phyloP scores from a whole-genome alignment of 23 tunicate genomes.

The Clavelina lepadiformis region DNA sequence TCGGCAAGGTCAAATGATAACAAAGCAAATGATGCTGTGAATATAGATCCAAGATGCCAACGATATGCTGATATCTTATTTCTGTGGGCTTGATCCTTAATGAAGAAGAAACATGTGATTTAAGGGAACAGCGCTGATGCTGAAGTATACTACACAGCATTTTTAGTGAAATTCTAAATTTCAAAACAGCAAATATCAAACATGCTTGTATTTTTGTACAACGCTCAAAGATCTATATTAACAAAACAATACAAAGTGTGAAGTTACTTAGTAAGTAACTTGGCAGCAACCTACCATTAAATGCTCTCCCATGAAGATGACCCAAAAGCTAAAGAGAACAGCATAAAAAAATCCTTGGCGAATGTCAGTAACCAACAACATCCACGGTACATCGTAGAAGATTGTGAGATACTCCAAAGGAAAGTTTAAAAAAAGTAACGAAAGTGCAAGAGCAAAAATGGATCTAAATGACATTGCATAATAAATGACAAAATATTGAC shows the following conservation, averaged over 20 bases:
- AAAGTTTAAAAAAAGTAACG: constrained; percentile 57
- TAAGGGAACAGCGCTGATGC: no score
- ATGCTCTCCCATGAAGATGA: constrained; percentile 89
- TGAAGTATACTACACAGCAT: no score
- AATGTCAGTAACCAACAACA: constrained; percentile 80
- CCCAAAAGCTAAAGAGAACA: constrained; percentile 77
- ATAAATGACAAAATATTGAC: no score
- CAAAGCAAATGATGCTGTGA: constrained; percentile 36
- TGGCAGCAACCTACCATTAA: constrained; percentile 74
- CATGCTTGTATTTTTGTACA: no score
- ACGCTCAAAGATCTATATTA: no score
- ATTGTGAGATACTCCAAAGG: constrained; percentile 77
- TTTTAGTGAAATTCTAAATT: no score
- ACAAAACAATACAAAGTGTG: no score
- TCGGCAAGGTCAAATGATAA: constrained; percentile 82
- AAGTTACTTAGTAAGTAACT: no score
- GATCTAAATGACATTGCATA: constrained; percentile 42
- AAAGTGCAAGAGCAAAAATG: constrained; percentile 57
- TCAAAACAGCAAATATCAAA: no score
- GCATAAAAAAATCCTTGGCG: constrained; percentile 87
- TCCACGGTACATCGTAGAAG: constrained; percentile 75
- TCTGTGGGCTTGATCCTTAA: constrained; percentile 60
- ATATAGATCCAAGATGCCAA: constrained; percentile 54
- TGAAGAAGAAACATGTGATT: neutral
- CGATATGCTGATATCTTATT: constrained; percentile 77